A percentile compares a stretch with the other conserved stretches of the same genome.
Conservation (phyloP, 2,888 invertebrate genomes). For the Calameuta filiformis region DNA sequence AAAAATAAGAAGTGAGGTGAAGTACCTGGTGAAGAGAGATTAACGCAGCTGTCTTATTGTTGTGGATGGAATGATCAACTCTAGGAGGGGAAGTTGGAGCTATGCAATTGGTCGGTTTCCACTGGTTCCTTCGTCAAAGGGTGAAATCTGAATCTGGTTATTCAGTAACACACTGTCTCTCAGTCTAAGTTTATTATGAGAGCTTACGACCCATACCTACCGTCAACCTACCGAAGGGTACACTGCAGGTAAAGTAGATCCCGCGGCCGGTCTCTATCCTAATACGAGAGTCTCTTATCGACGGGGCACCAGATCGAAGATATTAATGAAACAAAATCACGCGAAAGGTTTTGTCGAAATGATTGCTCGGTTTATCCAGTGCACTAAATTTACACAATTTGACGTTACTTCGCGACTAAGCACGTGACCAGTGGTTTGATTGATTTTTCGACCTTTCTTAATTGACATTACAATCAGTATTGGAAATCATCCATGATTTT, state of each 20-base stretch:
- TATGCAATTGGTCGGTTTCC: conserved; percentile 63
- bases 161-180: conserved; percentile 63
- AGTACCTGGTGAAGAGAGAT: conserved; percentile 57
- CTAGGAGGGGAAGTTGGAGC: conserved; percentile 64
- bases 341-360: neutral
- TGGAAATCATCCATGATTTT: neutral
- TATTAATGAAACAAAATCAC: neutral
- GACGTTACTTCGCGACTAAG: neutral
- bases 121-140: conserved; percentile 63
- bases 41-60: conserved; percentile 66
- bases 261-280: conserved; percentile 64
- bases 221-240: conserved; percentile 64
- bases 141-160: conserved; percentile 64
- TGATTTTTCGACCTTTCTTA: neutral
- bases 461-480: neutral
- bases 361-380: neutral
- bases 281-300: conserved; percentile 16
- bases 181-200: conserved; percentile 65
- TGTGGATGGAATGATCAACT: conserved; percentile 66
- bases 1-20: conserved; percentile 45
- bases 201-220: conserved; percentile 64
- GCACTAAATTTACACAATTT: neutral
- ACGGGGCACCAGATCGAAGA: conserved; percentile 5
- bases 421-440: neutral
- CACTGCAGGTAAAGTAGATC: conserved; percentile 67